A percentile compares a stretch with the other conserved stretches of the same genome.
Conservation (phyloP, 2,113 vertebrate genomes). For the Rhea americana region DNA sequence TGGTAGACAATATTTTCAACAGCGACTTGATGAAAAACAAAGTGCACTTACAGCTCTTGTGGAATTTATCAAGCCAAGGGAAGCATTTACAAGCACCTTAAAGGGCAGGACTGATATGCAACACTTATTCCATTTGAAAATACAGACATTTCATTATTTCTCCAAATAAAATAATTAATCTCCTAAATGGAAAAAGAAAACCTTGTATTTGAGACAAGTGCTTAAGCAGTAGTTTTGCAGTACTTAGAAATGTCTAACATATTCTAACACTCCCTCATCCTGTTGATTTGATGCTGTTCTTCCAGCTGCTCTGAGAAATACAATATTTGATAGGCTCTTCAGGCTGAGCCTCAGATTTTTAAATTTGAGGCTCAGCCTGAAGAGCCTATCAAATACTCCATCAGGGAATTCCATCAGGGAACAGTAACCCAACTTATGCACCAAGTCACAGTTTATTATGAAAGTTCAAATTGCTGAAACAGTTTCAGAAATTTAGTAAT, state of each 20-base stretch:
- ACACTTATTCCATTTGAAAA: background rate
- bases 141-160: background rate
- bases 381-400: no score
- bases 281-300: background rate
- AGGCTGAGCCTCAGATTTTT: background rate
- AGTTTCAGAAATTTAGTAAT: slow-evolving; percentile 1
- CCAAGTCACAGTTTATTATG: background rate
- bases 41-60: background rate
- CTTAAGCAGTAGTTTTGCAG: background rate
- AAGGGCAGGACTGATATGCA: background rate
- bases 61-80: background rate
- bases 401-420: background rate
- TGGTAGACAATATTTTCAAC: background rate
- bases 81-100: background rate
- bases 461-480: background rate
- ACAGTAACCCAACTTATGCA: background rate
- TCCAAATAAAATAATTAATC: background rate
- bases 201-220: background rate
- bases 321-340: background rate
- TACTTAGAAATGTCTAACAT: background rate
- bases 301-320: background rate
- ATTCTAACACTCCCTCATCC: background rate
- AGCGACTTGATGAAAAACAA: background rate
- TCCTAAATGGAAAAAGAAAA: background rate
- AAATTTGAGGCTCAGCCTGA: no score